Evolutionary conservation across 2,113 vertebrate species (phyloP), one percentile per base, ranked within the genome.

Genomic region (Pachypanchax playfairii): DNA sequence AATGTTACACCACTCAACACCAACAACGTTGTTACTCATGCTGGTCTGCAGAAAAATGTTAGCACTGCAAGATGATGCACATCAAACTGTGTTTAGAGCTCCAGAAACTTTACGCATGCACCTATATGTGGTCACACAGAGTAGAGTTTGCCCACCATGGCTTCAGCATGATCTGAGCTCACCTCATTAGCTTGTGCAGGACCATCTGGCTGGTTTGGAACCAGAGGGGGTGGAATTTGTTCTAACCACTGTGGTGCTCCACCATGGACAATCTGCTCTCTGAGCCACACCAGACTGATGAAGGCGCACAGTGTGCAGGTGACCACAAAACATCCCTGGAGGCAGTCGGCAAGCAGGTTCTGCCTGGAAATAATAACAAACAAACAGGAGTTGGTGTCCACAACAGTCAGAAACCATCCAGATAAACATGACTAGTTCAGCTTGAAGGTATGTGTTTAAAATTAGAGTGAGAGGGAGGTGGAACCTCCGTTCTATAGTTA

Each of bases 301-400:
- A 99, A 99, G 2, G 96, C 95, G 55, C 97, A 98, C n/a, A 99
- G 90, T 0, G 96, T 99, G 86, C 97, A 99, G 0, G 95, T 98
- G 53, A 99, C 97, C 88, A 99, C 96, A 71, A 98, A 98, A 79
- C 96, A 98, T 53, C 97, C 97, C 86, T 98, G 97, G 82, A 99
- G 91, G 85, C 95, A 99, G 87, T 98, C 96, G 0, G 96, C 94
- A 71, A 98, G 86, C 79, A 99, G 90, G 90, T 98, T 99, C 69
- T 99, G 96, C 82, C 96, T 98, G 87, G 3, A 65, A 44, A 49
- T 12, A 39, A n/a, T n/a, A n/a, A n/a, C n/a, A n/a, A n/a, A n/a
- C n/a, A n/a, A n/a, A n/a, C n/a, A n/a, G n/a, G n/a, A 39, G 7
- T 7, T 1, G 6, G 14, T 17, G 15, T 17, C 35, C 35, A 36